phyloP scores from a whole-genome alignment of 2,113 vertebrate species.

The Urocolius indicus region DNA sequence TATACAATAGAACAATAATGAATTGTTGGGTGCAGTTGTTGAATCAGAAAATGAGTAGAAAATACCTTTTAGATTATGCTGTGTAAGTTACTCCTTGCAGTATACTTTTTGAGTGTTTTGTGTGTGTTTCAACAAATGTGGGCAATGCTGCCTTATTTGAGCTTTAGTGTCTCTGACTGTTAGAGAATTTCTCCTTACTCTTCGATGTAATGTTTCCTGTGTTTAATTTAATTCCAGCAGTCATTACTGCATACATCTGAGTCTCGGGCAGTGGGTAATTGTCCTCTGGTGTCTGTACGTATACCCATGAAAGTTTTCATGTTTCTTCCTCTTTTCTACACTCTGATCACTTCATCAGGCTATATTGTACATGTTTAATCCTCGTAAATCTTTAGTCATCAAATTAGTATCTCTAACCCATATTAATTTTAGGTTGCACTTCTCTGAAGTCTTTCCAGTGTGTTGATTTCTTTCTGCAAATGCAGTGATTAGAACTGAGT shows the following conservation, averaged over 20 bases:
- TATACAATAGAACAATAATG: background rate
- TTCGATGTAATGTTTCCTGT: slow-evolving; percentile 6
- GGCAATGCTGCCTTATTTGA: background rate
- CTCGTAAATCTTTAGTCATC: slow-evolving; percentile 5
- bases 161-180: background rate
- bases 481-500: background rate
- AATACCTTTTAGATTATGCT: background rate
- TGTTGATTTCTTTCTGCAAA: slow-evolving; percentile 30
- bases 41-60: background rate
- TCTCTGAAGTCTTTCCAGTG: slow-evolving; percentile 31
- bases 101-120: background rate
- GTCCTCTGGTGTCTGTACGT: slow-evolving; percentile 53
- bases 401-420: background rate
- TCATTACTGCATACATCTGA: slow-evolving; percentile 23
- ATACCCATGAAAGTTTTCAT: background rate
- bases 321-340: slow-evolving; percentile 21
- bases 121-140: background rate
- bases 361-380: background rate
- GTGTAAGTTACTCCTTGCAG: background rate
- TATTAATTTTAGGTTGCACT: slow-evolving; percentile 12
- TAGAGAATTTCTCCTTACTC: background rate
- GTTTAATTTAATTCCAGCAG: slow-evolving; percentile 53
- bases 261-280: slow-evolving; percentile 53
- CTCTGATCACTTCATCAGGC: background rate
- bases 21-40: slow-evolving; percentile 5